Percentiles rank a stretch among this genome's conserved stretches.
Conservation (phyloP, 2,888 invertebrate genomes). For the Andrena camellia region DNA sequence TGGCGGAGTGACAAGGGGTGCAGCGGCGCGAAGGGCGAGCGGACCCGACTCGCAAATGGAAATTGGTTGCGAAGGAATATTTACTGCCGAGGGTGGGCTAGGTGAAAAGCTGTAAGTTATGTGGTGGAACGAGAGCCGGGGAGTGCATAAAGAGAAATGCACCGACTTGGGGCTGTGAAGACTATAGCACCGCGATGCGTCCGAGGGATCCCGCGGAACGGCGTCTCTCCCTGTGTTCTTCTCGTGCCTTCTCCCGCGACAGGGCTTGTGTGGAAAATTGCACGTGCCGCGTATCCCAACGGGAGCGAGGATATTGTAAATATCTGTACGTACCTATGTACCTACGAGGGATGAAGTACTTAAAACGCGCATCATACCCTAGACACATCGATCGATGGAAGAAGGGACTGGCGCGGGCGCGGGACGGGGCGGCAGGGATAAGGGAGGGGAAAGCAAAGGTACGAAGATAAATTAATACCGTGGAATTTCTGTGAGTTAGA, state of each 20-base stretch:
- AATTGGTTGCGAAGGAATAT: constrained; percentile 72
- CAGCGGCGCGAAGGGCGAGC: constrained; percentile 19
- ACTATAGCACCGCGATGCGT: constrained; percentile 16
- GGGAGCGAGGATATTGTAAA: constrained; percentile 1
- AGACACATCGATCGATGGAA: constrained; percentile 72
- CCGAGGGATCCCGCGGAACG: constrained; percentile 4
- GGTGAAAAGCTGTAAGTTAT: constrained; percentile 65
- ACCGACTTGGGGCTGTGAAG: constrained; percentile 34
- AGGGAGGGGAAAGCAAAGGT: constrained; percentile 62
- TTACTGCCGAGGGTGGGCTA: constrained; percentile 63
- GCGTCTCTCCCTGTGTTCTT: constrained; percentile 3
- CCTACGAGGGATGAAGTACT: constrained; percentile 54
- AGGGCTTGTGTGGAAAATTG: not conserved
- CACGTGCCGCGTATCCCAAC: not conserved
- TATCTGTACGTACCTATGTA: not conserved
- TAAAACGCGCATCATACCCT: constrained; percentile 63
- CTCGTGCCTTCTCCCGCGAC: not conserved
- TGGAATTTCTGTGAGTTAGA: constrained; percentile 73
- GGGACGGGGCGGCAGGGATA: constrained; percentile 9
- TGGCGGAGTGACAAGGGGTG: not conserved
- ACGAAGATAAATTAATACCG: constrained; percentile 79
- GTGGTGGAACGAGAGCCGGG: constrained; percentile 47
- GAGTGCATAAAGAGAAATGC: constrained; percentile 55
- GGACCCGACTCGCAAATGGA: constrained; percentile 65
- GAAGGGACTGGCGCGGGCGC: constrained; percentile 21